Base-by-base conservation (phyloP, 2,113 vertebrate genomes). In the Romanogobio albipinnatus region DNA sequence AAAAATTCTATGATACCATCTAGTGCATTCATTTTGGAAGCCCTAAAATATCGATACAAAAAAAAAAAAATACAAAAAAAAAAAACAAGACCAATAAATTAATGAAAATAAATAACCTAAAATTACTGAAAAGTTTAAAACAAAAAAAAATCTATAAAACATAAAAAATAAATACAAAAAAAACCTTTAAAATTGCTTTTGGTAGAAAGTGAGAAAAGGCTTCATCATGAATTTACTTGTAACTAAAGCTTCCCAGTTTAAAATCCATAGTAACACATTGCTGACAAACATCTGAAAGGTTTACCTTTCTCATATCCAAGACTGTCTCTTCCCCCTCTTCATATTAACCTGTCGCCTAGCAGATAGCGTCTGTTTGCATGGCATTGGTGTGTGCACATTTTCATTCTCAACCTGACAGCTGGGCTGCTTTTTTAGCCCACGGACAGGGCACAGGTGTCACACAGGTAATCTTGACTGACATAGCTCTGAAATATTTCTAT, bases 301-400 rank as follows among this genome's bases (percentile, higher is more conserved):
- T 87, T 81, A 88, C 66, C 83, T 53, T 74, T 82, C 86, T 83
- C 76, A 83, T 75, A 83, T 80, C 82, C 79, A 78, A 62, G 64
- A 66, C 76, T 10, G 24, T 56, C 68, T 84, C 43, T 36, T 61
- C 68, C 26, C 51, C 61, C 45, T 56, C 64, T 87, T 86, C 70
- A 89, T 86, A 89, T 87, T 86, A 88, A 90, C 84, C 84, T 84
- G 88, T 89, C 86, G 88, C 84, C 62, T 13, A 79, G 45, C 71
- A 84, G 83, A 87, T 83, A 78, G 24, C 22, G 14, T 6, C 15
- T 17, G 68, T 82, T 73, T 64, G 81, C 71, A 39, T 68, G n/a
- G n/a, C 33, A 59, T 80, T 64, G 81, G 56, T 86, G 79, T 73
- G 61, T 39, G 82, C 39, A 33, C 75, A 84, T 78, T 83, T 86